phyloP scores from a whole-genome alignment of 2,797 vertebrate genomes.

The Mormyrus proboscirostris region DNA sequence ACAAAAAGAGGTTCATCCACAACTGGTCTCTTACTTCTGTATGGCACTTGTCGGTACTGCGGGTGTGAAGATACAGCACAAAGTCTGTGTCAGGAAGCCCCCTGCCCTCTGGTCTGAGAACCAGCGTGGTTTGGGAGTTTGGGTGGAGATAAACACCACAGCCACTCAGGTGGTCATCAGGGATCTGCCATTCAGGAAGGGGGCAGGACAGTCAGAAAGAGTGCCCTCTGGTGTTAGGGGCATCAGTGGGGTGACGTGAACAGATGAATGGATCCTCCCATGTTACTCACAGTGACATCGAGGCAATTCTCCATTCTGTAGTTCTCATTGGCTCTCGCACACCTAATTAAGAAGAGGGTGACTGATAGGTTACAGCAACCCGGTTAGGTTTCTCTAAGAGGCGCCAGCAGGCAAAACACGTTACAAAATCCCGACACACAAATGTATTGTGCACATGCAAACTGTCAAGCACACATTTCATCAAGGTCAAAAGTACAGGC shows the following conservation, averaged over 20 bases:
- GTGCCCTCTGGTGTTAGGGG: background rate
- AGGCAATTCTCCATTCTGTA: slow-evolving; percentile 71
- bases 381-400: background rate
- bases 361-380: background rate
- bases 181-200: slow-evolving; percentile 54
- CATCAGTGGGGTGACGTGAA: background rate
- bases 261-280: background rate
- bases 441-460: background rate
- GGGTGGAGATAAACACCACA: slow-evolving; percentile 60
- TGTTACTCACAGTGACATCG: slow-evolving; percentile 57
- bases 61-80: slow-evolving; percentile 66
- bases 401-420: background rate
- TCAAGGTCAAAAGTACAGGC: background rate
- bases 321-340: slow-evolving; percentile 60
- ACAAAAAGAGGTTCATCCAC: background rate
- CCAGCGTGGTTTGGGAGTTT: slow-evolving; percentile 43
- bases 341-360: slow-evolving; percentile 48
- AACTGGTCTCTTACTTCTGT: slow-evolving; percentile 53
- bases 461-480: slow-evolving; percentile 21
- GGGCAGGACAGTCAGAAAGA: background rate
- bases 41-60: slow-evolving; percentile 64
- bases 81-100: slow-evolving; percentile 68
- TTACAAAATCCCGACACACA: background rate
- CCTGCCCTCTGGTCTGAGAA: slow-evolving; percentile 54
- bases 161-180: slow-evolving; percentile 68